Evolutionary conservation across 1,140 invertebrate species (phyloP).

Genomic region (Drosophila pseudoobscura): DNA sequence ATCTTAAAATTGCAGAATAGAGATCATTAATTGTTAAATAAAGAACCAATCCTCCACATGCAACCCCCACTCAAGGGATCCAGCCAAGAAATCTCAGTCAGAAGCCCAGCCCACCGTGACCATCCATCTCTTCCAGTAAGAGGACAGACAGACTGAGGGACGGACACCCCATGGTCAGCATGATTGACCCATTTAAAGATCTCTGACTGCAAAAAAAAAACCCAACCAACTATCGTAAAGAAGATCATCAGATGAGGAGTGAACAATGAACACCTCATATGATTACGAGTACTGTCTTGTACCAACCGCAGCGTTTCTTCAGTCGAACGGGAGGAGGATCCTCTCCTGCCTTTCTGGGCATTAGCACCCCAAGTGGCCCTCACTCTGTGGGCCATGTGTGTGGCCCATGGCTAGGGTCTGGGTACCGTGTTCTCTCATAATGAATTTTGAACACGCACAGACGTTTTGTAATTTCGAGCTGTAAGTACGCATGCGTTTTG

Average conservation of each 20-base stretch:
- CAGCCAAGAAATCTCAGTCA: not conserved
- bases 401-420: conserved; percentile 27
- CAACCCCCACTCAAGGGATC: conserved; percentile 9
- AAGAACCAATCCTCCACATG: not conserved
- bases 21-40: too few relatives aligned
- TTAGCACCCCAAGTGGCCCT: conserved; percentile 50
- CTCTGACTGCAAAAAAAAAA: conserved; percentile 36
- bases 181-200: conserved; percentile 68
- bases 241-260: conserved; percentile 37
- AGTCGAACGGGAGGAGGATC: conserved; percentile 8
- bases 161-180: conserved; percentile 3
- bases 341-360: conserved; percentile 4
- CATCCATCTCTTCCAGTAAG: conserved; percentile 20
- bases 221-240: too few relatives aligned
- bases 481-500: conserved; percentile 33
- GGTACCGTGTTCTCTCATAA: conserved; percentile 50
- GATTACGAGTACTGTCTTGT: conserved; percentile 29
- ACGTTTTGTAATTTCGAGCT: conserved; percentile 79
- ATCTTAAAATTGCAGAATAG: too few relatives aligned
- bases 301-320: conserved; percentile 46
- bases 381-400: conserved; percentile 12
- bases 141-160: conserved; percentile 13
- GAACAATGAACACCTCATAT: conserved; percentile 74
- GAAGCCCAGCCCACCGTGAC: conserved; percentile 21
- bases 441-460: conserved; percentile 81